These are phyloP conservation scores for Orthosia gothica DNA, from an alignment of 2,888 invertebrate species.

Conservation along the genomic window DNA sequence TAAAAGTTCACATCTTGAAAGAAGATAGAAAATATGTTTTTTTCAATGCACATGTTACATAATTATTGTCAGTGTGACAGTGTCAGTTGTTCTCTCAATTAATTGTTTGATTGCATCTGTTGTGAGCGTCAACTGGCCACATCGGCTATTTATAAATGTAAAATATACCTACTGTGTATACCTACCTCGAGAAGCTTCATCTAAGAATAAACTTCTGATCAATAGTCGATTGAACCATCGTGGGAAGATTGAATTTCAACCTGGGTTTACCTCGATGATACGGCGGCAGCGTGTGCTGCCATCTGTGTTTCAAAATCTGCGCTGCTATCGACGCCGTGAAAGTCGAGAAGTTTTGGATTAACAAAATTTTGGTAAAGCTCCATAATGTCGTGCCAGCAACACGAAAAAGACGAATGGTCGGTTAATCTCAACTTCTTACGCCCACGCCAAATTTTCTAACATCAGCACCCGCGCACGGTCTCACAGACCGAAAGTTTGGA, in stretches of 20 bases:
- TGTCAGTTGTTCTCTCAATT: constrained; percentile 41
- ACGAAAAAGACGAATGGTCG: neutral
- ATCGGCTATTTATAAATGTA: constrained; percentile 42
- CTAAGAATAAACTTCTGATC: constrained; percentile 41
- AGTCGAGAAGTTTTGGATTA: neutral
- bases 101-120: constrained; percentile 56
- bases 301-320: neutral
- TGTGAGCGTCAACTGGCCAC: constrained; percentile 40
- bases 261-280: neutral
- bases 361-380: neutral
- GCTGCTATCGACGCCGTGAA: neutral
- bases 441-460: too few relatives aligned
- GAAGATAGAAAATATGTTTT: neutral
- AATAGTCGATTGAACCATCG: neutral
- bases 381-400: neutral
- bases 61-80: constrained; percentile 12
- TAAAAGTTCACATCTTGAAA: constrained; percentile 1
- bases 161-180: constrained; percentile 12
- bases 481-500: too few relatives aligned
- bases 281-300: neutral
- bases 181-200: constrained; percentile 19
- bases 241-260: neutral
- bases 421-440: neutral
- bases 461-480: too few relatives aligned
- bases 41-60: constrained; percentile 19